These are phyloP conservation scores for Clitarchus hookeri DNA, from an alignment of 2,888 invertebrate genomes.

Conservation along the genomic window DNA sequence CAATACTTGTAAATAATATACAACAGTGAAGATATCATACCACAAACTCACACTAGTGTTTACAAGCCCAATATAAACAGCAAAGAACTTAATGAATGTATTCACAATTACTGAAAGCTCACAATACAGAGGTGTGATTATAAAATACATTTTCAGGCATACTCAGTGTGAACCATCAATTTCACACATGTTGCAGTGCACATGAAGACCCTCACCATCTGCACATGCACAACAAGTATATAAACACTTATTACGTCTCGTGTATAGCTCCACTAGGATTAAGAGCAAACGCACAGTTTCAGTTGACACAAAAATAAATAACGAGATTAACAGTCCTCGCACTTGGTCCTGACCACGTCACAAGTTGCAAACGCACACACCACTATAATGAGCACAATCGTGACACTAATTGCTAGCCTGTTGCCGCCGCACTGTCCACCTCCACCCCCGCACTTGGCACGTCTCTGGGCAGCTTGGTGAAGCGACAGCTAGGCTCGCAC, in stretches of 20 bases:
- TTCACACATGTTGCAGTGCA: background rate
- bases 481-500: conserved; percentile 46
- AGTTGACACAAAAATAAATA: background rate
- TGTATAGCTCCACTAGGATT: background rate
- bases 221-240: background rate
- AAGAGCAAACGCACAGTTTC: background rate
- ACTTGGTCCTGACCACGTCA: background rate
- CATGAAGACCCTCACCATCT: background rate
- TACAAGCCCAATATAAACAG: background rate
- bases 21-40: background rate
- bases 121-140: background rate
- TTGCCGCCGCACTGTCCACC: background rate
- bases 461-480: conserved; percentile 20
- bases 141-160: background rate
- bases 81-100: background rate
- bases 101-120: no score
- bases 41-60: background rate
- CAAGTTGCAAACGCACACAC: no score
- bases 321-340: background rate
- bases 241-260: background rate
- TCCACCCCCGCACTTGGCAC: background rate
- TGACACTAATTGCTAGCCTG: background rate
- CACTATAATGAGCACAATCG: no score
- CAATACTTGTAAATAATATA: background rate
- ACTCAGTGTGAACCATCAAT: background rate